Evolutionary conservation across 2,113 vertebrate species (phyloP), one percentile per base, ranked within the genome.

Genomic region (Mungos mungo): DNA sequence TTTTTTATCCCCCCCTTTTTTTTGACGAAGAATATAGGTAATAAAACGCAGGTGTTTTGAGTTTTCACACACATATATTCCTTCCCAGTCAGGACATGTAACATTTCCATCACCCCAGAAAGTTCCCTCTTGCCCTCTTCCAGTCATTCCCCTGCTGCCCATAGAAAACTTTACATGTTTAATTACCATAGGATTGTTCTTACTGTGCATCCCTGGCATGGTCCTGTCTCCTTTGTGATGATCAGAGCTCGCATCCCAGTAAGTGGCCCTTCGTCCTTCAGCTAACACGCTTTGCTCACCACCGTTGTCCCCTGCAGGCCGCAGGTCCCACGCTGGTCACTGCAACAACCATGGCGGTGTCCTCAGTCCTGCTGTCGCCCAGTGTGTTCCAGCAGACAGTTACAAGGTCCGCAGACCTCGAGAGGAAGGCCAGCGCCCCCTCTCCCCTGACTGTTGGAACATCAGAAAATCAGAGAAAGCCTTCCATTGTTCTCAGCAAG

Each of bases 301-400:
- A 89, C 66, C 33, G 2, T 47, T 84, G 85, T 29, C 90, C 33
- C 93, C 97, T 95, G 7, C 94, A 99, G 99, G 98, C 98, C 83
- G 97, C 98, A 86, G 95, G 99, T 60, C 92, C 99, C 7, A 99
- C 98, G 96, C 98, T 99, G 80, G 98, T 98, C 95, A 97, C 99
- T 79, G 97, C 98, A 74, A 98, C 99, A 0, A 98, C 99, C 5
- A 98, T 98, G 63, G 97, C 97, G 92, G 97, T 97, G 0, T 97
- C 99, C 45, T 99, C 99, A 15, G 96, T 99, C 95, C 99, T 99
- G 45, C 98, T 99, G 83, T 99, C 99, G 76, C 99, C 99, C 6
- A 99, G 99, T 95, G 99, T 99, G 93, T 99, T 99, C 97, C 99
- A 99, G 98, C 99, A 99, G 86, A 99, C 99, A 0, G 54, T 97